Conservation (phyloP, 2,113 vertebrate genomes). For the Alligator sinensis region DNA sequence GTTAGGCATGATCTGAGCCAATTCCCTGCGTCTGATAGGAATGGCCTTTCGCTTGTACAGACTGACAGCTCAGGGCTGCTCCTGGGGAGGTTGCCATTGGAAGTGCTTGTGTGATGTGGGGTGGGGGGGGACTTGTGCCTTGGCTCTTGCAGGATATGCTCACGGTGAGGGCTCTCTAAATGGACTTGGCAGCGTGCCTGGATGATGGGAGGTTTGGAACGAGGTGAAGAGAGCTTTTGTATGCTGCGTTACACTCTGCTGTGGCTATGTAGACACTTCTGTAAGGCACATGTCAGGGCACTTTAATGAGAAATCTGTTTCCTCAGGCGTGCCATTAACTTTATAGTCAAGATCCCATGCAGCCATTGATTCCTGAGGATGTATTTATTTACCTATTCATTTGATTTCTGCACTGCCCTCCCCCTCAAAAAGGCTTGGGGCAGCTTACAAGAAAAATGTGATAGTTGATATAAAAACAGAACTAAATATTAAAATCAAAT, state of each 20-base stretch:
- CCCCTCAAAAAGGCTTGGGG: neutral
- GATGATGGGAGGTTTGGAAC: neutral
- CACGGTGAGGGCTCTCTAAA: neutral
- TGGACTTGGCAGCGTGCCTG: neutral
- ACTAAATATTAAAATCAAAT: too few relatives aligned
- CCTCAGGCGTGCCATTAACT: neutral
- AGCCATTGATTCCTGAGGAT: neutral
- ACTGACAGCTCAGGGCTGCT: neutral
- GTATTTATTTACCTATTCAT: too few relatives aligned
- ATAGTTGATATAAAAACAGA: too few relatives aligned
- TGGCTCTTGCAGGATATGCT: neutral
- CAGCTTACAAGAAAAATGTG: too few relatives aligned
- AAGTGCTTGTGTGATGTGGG: neutral
- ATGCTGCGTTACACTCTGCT: too few relatives aligned
- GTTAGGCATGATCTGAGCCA: neutral
- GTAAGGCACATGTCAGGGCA: neutral
- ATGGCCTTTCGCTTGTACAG: slow-evolving; percentile 16
- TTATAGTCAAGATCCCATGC: slow-evolving; percentile 20
- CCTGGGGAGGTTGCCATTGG: neutral
- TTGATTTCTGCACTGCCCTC: too few relatives aligned
- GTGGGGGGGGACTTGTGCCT: neutral
- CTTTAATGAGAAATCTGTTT: slow-evolving; percentile 17
- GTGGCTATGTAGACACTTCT: neutral
- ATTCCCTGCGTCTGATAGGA: neutral
- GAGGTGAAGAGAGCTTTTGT: neutral